Evolutionary conservation across 1,140 invertebrate genomes (phyloP).

Genomic region (Venturia canescens): DNA sequence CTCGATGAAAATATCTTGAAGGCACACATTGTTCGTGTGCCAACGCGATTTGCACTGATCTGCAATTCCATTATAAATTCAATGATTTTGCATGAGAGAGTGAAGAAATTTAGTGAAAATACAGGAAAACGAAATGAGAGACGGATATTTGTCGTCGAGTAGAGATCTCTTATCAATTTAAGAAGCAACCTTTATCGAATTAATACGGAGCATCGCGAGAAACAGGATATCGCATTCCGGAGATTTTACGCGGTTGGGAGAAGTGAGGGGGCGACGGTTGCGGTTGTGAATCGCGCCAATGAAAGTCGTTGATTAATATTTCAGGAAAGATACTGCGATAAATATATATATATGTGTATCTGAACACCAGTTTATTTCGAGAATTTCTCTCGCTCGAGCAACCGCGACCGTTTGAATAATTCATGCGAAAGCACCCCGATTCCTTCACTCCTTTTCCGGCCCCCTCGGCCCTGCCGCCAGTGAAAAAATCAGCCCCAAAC

Average conservation of each 20-base stretch:
- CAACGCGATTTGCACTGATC: too few species aligned
- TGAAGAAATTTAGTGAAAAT: too few species aligned
- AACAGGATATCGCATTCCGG: neutral
- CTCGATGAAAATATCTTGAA: too few species aligned
- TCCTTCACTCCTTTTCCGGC: neutral
- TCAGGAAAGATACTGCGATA: conserved; percentile 37
- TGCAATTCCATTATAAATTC: too few species aligned
- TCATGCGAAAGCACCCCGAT: conserved; percentile 53
- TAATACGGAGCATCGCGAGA: neutral
- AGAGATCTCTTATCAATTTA: neutral
- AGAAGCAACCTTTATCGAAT: neutral
- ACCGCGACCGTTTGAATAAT: conserved; percentile 58
- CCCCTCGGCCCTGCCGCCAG: neutral
- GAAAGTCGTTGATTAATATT: conserved; percentile 45
- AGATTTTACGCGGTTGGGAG: neutral
- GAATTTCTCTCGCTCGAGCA: conserved; percentile 26
- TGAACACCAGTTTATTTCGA: conserved; percentile 1
- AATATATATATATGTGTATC: neutral
- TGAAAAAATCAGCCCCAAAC: neutral
- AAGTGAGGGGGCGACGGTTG: conserved; percentile 10
- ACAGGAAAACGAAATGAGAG: neutral
- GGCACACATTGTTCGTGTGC: too few species aligned
- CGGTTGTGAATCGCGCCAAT: conserved; percentile 38
- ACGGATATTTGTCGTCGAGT: neutral
- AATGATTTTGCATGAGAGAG: too few species aligned